Conservation (phyloP, 2,797 vertebrate genomes). For the Parauchenoglanis ngamensis region DNA sequence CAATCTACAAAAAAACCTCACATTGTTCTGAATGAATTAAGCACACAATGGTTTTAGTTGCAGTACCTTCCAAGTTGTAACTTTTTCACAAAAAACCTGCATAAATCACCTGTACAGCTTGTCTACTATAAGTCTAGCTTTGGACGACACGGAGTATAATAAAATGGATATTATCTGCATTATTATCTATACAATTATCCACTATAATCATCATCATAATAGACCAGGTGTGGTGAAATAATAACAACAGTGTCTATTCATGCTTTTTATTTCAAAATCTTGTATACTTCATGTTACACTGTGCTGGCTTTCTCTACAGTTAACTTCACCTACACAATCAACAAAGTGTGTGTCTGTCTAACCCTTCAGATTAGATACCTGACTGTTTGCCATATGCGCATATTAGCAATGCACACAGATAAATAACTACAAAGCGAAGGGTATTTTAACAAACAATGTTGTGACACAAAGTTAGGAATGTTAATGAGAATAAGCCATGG, state of each 20-base stretch:
- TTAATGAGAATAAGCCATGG: slow-evolving; percentile 48
- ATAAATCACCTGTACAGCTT: neutral
- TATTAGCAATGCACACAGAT: neutral
- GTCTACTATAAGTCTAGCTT: neutral
- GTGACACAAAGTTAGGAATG: neutral
- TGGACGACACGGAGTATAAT: neutral
- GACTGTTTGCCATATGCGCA: neutral
- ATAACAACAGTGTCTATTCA: neutral
- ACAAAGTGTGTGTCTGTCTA: neutral
- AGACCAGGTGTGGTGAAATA: neutral
- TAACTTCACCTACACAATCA: neutral
- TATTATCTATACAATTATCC: neutral
- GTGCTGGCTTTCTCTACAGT: neutral
- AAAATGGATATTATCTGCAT: neutral
- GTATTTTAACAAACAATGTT: neutral
- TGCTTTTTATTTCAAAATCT: neutral
- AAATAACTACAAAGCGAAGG: neutral
- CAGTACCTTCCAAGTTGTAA: neutral
- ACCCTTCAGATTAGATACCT: neutral
- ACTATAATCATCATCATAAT: neutral
- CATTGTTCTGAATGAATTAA: neutral
- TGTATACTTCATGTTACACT: neutral
- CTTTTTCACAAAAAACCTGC: neutral
- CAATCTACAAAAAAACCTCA: neutral
- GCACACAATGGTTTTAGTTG: neutral